Evolutionary conservation across 1,140 invertebrate species (phyloP).

Genomic region (Sarcophaga peregrina): DNA sequence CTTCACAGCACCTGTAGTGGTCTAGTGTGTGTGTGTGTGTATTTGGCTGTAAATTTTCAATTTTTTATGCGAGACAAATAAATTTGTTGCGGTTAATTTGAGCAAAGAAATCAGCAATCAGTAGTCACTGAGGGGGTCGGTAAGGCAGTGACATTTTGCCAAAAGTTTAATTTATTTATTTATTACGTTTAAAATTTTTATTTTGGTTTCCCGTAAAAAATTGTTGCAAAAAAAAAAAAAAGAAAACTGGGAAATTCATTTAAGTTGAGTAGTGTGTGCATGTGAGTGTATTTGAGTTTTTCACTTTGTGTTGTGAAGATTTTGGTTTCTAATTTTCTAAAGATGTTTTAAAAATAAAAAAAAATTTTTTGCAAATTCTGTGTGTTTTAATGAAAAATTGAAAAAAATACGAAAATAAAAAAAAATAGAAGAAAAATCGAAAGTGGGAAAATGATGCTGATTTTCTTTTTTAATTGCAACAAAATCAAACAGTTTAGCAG

Average conservation of each 20-base stretch:
- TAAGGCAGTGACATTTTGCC: not conserved
- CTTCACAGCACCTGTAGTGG: too few species aligned
- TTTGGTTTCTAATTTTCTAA: not conserved
- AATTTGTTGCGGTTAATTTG: too few species aligned
- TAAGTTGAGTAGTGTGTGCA: not conserved
- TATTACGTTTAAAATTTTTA: too few species aligned
- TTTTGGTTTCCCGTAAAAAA: conserved; percentile 11
- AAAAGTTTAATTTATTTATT: conserved; percentile 4
- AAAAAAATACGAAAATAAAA: not conserved
- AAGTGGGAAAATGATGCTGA: not conserved
- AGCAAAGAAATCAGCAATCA: too few species aligned
- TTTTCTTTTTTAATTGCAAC: not conserved
- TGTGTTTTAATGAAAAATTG: not conserved
- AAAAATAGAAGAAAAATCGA: not conserved
- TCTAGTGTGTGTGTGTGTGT: too few species aligned
- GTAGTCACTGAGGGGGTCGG: too few species aligned
- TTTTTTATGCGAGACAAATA: too few species aligned
- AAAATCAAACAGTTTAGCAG: not conserved
- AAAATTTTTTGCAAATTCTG: not conserved
- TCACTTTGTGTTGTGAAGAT: too few species aligned
- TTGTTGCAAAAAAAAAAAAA: not conserved
- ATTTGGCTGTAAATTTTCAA: too few species aligned
- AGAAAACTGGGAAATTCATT: not conserved
- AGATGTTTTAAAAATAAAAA: conserved; percentile 23
- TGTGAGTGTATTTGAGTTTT: not conserved